Evolutionary conservation across 2,888 invertebrate genomes (phyloP), one percentile per base, ranked within the genome.

Genomic region (Syrista parreyssii): DNA sequence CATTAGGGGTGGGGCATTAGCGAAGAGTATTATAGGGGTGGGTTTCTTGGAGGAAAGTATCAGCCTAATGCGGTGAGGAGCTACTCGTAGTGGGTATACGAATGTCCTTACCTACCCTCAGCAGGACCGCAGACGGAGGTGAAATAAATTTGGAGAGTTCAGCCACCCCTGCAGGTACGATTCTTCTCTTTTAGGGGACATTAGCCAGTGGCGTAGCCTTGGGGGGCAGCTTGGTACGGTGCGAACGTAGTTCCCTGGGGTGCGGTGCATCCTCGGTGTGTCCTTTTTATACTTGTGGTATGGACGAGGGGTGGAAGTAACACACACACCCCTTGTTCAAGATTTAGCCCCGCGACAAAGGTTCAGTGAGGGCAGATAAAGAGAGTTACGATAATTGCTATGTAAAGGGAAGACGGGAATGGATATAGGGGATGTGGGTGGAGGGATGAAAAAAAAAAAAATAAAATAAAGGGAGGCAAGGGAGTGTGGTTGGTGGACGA

Each of bases 301-400:
- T 15, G 31, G 71, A 71, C 71, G 12, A 71, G 32, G 71, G 71
- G 76, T 55, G 35, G 78, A 15, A 75, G 75, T 72, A n/a, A 55
- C 72, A 32, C 12, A 0, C 4, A 1, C 78, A 12, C 34, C 68
- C 68, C 33, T 4, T 30, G 71, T 75, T 34, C 69, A 75, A 75
- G 78, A 75, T 71, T 78, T 68, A 73, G n/a, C 78, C 40, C 40
- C 4, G 23, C 75, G 71, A 68, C 34, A 72, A 35, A 71, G 71
- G 30, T 78, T 40, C 32, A 23, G 55, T 32, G 33, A 34, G 78
- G 73, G 77, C 76, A 87, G 87, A 88, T 87, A 88, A 87, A 87
- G 87, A 86, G 87, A 88, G 86, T 87, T 87, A 87, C 87, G 87
- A 83, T 88, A 87, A 88, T 87, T 87, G 86, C 84, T 80, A 76